These are phyloP conservation scores for Dipodomys merriami DNA, from an alignment of 2,113 vertebrate genomes.

Conservation along the genomic window DNA sequence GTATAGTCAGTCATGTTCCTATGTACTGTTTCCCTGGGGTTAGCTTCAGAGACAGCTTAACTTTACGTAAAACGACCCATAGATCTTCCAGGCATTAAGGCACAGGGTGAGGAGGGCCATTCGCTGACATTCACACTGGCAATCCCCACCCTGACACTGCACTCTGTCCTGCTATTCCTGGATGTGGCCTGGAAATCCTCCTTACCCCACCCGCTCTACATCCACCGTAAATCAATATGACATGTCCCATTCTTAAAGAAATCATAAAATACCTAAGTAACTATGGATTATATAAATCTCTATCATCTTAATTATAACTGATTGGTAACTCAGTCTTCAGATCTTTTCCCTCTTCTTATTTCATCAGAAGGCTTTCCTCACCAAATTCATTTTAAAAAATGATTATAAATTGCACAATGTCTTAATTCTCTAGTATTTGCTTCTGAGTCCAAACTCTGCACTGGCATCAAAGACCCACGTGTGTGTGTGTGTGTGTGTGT, in stretches of 20 bases:
- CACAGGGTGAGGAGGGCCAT: slow-evolving; percentile 11
- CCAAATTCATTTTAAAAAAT: not conserved
- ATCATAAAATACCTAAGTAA: not conserved
- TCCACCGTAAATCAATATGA: not conserved
- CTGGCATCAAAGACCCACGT: not conserved
- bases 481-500: too few species aligned
- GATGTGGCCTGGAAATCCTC: slow-evolving; percentile 31
- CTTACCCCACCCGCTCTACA: not conserved
- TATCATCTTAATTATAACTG: not conserved
- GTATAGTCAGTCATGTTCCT: slow-evolving; percentile 1
- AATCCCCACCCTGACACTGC: not conserved
- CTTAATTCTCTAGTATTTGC: not conserved
- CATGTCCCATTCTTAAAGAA: not conserved
- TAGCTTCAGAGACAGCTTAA: not conserved
- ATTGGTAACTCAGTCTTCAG: not conserved
- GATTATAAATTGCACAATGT: not conserved
- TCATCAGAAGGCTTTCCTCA: not conserved
- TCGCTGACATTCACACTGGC: slow-evolving; percentile 20
- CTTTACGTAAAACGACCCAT: slow-evolving; percentile 48
- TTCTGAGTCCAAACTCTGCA: not conserved
- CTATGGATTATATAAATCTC: slow-evolving; percentile 39
- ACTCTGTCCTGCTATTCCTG: slow-evolving; percentile 37
- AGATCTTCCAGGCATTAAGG: slow-evolving; percentile 23
- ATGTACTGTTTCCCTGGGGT: not conserved
- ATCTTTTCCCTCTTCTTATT: not conserved